phyloP scores from a whole-genome alignment of 2,888 invertebrate species.

The Agriopis marginaria region DNA sequence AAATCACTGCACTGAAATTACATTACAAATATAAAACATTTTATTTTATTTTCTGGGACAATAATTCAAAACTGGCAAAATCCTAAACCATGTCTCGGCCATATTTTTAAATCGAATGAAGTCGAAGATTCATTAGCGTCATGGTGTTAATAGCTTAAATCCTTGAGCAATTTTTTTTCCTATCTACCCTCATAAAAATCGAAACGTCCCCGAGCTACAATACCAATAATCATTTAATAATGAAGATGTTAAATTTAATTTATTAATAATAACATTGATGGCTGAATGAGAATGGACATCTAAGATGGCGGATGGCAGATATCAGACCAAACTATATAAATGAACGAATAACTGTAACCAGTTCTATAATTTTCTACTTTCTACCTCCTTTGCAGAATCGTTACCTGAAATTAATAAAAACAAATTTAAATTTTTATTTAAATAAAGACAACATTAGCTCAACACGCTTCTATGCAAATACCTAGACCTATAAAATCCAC shows the following conservation, averaged over 20 bases:
- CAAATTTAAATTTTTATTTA: neutral
- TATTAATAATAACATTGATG: neutral
- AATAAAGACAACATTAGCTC: neutral
- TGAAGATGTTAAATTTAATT: neutral
- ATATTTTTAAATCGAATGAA: neutral
- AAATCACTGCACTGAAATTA: slow-evolving; percentile 13
- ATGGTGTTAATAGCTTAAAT: slow-evolving; percentile 47
- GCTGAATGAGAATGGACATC: neutral
- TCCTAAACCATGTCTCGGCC: neutral
- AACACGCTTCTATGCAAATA: no score
- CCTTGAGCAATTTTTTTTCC: slow-evolving; percentile 52
- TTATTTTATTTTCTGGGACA: slow-evolving; percentile 16
- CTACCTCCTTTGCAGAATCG: slow-evolving; percentile 29
- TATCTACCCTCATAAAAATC: slow-evolving; percentile 41
- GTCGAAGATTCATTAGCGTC: slow-evolving; percentile 32
- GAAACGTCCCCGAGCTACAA: slow-evolving; percentile 4
- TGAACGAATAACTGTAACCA: slow-evolving; percentile 11
- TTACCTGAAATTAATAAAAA: slow-evolving; percentile 42
- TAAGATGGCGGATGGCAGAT: slow-evolving; percentile 24
- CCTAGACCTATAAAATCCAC: no score
- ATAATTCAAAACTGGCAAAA: slow-evolving; percentile 15
- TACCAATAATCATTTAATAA: slow-evolving; percentile 1
- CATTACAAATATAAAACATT: no score
- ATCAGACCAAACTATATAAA: slow-evolving; percentile 2
- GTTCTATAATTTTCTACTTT: slow-evolving; percentile 33